A percentile compares a stretch with the other conserved stretches of the same genome.
These are phyloP conservation scores for Aporophyla nigra DNA, from an alignment of 2,888 invertebrate genomes.

Conservation along the genomic window DNA sequence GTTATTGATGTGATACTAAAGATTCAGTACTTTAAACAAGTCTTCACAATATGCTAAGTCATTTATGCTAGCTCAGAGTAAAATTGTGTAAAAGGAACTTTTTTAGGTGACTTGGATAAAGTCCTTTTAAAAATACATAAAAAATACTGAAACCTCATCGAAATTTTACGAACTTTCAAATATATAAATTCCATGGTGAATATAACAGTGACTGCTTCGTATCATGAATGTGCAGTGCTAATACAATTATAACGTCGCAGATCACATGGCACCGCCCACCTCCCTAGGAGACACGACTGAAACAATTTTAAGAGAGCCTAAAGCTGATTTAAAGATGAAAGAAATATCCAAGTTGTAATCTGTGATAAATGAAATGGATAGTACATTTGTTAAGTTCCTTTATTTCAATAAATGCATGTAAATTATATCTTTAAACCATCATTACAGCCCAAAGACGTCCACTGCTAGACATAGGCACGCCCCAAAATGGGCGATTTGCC, in stretches of 20 bases:
- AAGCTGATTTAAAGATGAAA: background rate
- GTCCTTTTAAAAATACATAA: background rate
- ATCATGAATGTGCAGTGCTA: conserved; percentile 14
- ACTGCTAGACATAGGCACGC: too few species aligned
- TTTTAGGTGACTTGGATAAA: background rate
- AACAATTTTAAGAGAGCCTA: background rate
- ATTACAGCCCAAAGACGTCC: too few species aligned
- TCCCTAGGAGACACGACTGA: background rate
- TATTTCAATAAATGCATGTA: too few species aligned
- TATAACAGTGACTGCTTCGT: conserved; percentile 15
- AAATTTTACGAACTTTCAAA: background rate
- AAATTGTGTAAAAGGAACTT: background rate
- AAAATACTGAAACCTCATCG: background rate
- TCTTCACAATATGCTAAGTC: background rate
- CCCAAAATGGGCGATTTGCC: too few species aligned
- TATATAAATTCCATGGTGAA: background rate
- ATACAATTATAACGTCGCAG: conserved; percentile 26
- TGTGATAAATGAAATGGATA: too few species aligned
- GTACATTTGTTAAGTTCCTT: too few species aligned
- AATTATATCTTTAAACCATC: too few species aligned
- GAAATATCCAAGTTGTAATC: too few species aligned
- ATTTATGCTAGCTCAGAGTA: background rate
- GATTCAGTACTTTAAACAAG: background rate
- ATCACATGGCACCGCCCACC: conserved; percentile 22
- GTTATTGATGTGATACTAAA: background rate